Base-by-base conservation (phyloP, 2,797 vertebrate genomes). In the Coregonus suidteri region DNA sequence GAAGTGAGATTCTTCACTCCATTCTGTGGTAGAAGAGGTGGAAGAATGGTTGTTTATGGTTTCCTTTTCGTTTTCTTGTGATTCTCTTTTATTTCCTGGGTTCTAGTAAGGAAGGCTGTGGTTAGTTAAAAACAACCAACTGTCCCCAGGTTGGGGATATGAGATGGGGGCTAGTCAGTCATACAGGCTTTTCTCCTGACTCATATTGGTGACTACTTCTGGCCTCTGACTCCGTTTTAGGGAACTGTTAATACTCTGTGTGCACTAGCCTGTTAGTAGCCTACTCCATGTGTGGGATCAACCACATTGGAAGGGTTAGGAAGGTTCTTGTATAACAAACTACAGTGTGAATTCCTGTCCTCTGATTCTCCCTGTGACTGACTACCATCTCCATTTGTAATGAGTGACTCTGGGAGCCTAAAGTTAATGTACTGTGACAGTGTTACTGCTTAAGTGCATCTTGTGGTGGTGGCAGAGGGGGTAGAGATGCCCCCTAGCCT, bases 1-100 rank as follows among this genome's bases (percentile, higher is more conserved):
- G 64, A 86, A 88, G 91, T 90, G 88, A 85, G 84, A 92, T 92
- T 92, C 70, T 88, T 91, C 89, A 90, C 87, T 90, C 81, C 83
- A 90, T 90, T 90, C 86, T 85, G 79, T 71, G 3, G 84, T 83
- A 59, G 6, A 20, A 20, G 56, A n/a, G 56, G 25, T 25, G 25
- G 18, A 59, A 16, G 56, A n/a, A 59, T 18, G n/a, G 18, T 59
- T 59, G 56, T 59, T 59, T 18, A 20, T 59, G 56, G 18, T 20
- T 59, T 83, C 75, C 86, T 37, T 86, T 78, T n/a, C 71, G 80
- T 18, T 34, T 75, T 75, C 80, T 83, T 77, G 85, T 89, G 82
- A 88, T 88, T 83, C 84, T 84, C 79, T 88, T 25, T 25, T 75
- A 59, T 71, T 85, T 87, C 80, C 81, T 82, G 72, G 78, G 81